Percentiles rank a stretch among this genome's conserved stretches.
Conservation (phyloP, 2,888 invertebrate genomes). For the Eilema depressum region DNA sequence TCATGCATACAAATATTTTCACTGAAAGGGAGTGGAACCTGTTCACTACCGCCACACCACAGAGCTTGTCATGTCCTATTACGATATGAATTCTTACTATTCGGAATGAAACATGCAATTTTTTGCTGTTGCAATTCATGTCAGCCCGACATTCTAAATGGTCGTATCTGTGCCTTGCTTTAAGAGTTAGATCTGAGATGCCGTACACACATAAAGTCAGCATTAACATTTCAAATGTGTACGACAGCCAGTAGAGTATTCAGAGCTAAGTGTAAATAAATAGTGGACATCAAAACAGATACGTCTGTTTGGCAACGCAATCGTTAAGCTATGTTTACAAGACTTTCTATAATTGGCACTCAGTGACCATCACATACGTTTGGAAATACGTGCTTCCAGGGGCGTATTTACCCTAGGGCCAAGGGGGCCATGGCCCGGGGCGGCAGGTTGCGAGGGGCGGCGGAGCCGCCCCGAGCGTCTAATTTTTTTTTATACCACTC, state of each 20-base stretch:
- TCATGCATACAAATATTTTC: no score
- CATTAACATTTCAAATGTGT: slow-evolving; percentile 13
- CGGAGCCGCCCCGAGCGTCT: no score
- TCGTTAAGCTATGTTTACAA: slow-evolving; percentile 26
- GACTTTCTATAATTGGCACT: slow-evolving; percentile 23
- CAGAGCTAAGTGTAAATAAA: slow-evolving; percentile 32
- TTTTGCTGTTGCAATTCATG: background rate
- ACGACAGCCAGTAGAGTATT: slow-evolving; percentile 17
- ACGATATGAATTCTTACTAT: no score
- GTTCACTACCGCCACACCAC: no score
- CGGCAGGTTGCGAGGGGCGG: no score
- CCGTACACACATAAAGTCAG: background rate
- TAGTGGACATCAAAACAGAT: slow-evolving; percentile 30
- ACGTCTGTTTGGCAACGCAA: slow-evolving; percentile 26
- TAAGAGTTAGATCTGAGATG: background rate
- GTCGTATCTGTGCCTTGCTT: background rate
- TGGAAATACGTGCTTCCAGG: slow-evolving; percentile 1
- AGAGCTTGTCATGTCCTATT: no score
- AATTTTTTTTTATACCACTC: no score
- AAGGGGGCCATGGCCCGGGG: no score
- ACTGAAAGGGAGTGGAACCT: no score
- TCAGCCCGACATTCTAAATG: background rate
- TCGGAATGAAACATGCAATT: background rate
- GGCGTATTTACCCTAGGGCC: no score
- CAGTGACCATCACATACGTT: slow-evolving; percentile 11